These are phyloP conservation scores for Columba guinea DNA, from an alignment of 2,797 vertebrate species.

Conservation along the genomic window DNA sequence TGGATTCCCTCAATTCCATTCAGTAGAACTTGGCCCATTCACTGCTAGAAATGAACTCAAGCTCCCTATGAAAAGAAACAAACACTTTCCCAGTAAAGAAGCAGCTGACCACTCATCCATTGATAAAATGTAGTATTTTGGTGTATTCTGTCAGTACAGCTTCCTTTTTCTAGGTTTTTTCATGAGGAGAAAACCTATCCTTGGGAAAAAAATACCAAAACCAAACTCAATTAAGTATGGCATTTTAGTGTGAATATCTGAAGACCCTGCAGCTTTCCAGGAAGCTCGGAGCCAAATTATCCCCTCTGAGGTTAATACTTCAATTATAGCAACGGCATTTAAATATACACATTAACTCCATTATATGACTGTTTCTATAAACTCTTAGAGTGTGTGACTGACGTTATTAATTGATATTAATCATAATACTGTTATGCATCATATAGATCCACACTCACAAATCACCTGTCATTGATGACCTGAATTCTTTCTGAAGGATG, in stretches of 20 bases:
- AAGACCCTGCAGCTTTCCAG: neutral
- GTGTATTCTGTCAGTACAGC: neutral
- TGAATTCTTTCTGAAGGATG: neutral
- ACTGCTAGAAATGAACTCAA: neutral
- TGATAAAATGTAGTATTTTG: neutral
- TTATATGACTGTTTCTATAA: neutral
- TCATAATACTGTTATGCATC: neutral
- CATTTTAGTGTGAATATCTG: neutral
- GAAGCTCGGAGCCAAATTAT: neutral
- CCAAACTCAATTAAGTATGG: neutral
- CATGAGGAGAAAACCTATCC: neutral
- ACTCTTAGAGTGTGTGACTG: neutral
- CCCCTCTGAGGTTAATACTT: neutral
- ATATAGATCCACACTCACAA: neutral
- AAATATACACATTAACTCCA: neutral
- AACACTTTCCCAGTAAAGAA: neutral
- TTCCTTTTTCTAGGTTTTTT: neutral
- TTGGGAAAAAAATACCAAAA: neutral
- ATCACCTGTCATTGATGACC: neutral
- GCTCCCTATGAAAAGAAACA: neutral
- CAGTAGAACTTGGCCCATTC: neutral
- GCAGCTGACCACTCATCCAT: neutral
- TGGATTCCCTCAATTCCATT: neutral
- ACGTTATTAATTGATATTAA: neutral
- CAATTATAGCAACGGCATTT: neutral